These are phyloP conservation scores for Andricus grossulariae DNA, from an alignment of 1,140 invertebrate genomes.

Conservation along the genomic window DNA sequence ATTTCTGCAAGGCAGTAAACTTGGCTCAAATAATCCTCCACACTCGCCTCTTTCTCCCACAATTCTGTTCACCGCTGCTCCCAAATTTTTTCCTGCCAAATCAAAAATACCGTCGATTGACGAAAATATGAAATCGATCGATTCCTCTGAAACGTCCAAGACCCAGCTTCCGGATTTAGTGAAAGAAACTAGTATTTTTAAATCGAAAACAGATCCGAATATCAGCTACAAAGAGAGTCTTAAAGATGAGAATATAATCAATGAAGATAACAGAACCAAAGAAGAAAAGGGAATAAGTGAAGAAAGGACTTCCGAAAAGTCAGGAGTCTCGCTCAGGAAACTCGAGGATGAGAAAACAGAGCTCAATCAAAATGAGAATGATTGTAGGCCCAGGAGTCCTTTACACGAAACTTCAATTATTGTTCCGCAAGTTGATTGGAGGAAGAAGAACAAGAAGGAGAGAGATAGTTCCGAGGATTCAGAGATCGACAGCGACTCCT, in stretches of 20 bases:
- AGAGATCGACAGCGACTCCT: conserved; percentile 80
- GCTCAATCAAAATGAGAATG: conserved; percentile 55
- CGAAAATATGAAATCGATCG: conserved; percentile 25
- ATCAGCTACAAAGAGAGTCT: conserved; percentile 36
- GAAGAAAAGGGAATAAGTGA: conserved; percentile 27
- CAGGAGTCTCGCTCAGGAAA: conserved; percentile 12
- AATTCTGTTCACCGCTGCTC: conserved; percentile 43
- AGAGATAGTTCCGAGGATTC: conserved; percentile 66
- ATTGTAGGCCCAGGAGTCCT: conserved; percentile 76
- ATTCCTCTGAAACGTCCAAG: conserved; percentile 44
- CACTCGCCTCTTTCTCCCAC: conserved; percentile 66
- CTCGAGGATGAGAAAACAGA: conserved; percentile 1
- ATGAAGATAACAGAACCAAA: conserved; percentile 15
- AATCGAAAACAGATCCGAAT: conserved; percentile 58
- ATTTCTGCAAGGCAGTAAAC: conserved; percentile 78
- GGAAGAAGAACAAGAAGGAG: conserved; percentile 67
- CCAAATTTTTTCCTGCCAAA: conserved; percentile 59
- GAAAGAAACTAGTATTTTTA: conserved; percentile 69
- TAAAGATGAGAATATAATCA: conserved; percentile 6
- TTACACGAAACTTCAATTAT: conserved; percentile 80
- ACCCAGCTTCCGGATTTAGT: conserved; percentile 69
- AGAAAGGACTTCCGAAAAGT: conserved; percentile 38
- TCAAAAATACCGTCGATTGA: conserved; percentile 22
- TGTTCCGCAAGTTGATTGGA: conserved; percentile 81
- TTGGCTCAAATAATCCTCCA: conserved; percentile 62